Evolutionary conservation across 2,113 vertebrate species (phyloP), one percentile per base, ranked within the genome.

Genomic region (Pagrus major): DNA sequence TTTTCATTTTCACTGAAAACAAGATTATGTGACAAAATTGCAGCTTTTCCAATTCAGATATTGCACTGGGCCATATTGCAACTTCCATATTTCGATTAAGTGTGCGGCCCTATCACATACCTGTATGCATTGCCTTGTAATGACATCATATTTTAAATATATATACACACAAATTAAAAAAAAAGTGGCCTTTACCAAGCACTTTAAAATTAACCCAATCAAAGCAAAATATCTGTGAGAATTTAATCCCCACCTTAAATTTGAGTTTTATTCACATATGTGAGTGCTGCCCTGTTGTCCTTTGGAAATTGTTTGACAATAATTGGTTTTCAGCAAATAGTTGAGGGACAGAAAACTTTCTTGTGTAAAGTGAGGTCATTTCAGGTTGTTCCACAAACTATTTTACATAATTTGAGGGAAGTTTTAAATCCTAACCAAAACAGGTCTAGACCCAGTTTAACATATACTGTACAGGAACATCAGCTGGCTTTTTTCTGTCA

Each of bases 381-480:
- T 47, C 5, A 12, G 8, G 16, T 18, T 58, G 39, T 33, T 20
- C 10, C 35, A 41, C 61, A 51, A 51, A 10, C 21, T 35, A 35
- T 35, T 35, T 35, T 35, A 29, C 15, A 58, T 49, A n/a, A 37
- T 37, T 14, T 65, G 11, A 51, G 33, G 4, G n/a, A 9, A 35
- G 9, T 81, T 77, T 71, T 3, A 66, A n/a, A 47, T 27, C 52
- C 49, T 56, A 76, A 72, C 31, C 8, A 33, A 10, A 56, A 58
- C 20, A 41, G 9, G 27, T 41, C 4, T 47, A 39, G 33, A 18
- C 37, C 35, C 20, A 66, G 16, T 33, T 49, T 54, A n/a, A 42
- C 31, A 3, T 61, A 16, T 15, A 6, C 27, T 46, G 44, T 41
- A 10, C 8, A 44, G 4, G 2, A 66, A 66, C 52, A n/a, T 18